These are phyloP conservation scores for Polyommatus iphigenia DNA, from an alignment of 2,888 invertebrate genomes.

Conservation along the genomic window DNA sequence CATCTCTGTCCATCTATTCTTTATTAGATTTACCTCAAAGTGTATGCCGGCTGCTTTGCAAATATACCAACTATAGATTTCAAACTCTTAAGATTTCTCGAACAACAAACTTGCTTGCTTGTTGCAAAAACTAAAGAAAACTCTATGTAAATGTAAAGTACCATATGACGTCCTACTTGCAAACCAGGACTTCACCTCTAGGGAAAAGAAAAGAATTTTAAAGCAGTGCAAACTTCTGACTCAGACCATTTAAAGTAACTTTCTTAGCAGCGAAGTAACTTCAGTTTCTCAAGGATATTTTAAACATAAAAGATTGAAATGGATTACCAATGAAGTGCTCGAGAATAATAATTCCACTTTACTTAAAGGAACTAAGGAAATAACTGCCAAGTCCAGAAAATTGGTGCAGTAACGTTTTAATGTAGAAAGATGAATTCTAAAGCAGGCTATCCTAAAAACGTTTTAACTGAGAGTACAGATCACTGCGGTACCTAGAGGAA, in stretches of 20 bases:
- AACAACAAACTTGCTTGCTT: constrained; percentile 4
- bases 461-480: neutral
- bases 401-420: constrained; percentile 21
- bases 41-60: neutral
- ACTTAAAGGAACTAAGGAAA: neutral
- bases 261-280: constrained; percentile 23
- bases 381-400: constrained; percentile 9
- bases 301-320: constrained; percentile 29
- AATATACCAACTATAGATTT: neutral
- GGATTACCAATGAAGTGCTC: constrained; percentile 28
- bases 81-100: neutral
- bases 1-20: neutral
- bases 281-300: constrained; percentile 30
- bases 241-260: constrained; percentile 39
- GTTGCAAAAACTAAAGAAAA: constrained; percentile 31
- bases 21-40: neutral
- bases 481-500: neutral
- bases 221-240: constrained; percentile 37
- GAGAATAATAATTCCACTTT: constrained; percentile 17
- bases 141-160: constrained; percentile 37
- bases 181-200: constrained; percentile 34
- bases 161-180: constrained; percentile 35
- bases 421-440: neutral
- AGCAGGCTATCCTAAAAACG: neutral
- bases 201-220: constrained; percentile 38